Percentiles rank a stretch among this genome's conserved stretches.
Conservation (phyloP, 2,888 invertebrate genomes). For the Acleris literana region DNA sequence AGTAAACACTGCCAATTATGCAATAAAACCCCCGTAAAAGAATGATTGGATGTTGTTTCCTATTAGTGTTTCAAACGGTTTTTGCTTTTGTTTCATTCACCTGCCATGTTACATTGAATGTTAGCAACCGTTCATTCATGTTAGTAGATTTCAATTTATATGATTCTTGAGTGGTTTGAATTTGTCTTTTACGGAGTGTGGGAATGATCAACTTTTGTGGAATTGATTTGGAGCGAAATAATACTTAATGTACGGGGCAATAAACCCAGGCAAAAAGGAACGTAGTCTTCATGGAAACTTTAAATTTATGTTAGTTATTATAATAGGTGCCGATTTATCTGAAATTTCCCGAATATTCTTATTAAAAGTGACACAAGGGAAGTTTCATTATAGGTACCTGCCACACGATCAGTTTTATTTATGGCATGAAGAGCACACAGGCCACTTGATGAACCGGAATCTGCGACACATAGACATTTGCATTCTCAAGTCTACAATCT, state of each 20-base stretch:
- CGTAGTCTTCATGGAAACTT: no score
- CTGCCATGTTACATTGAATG: conserved; percentile 12
- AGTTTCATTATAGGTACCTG: no score
- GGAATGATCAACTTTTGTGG: conserved; percentile 9
- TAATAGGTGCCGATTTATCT: no score
- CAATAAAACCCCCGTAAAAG: conserved; percentile 61
- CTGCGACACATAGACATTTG: no score
- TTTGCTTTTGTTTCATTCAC: conserved; percentile 36
- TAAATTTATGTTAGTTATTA: no score
- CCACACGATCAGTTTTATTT: no score
- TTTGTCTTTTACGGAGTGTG: not conserved
- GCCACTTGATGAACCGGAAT: no score
- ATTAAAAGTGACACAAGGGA: no score
- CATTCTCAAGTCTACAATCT: no score
- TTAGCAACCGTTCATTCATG: conserved; percentile 22
- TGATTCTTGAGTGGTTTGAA: not conserved
- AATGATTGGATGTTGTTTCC: conserved; percentile 41
- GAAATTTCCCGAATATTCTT: no score
- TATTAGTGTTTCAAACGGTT: conserved; percentile 22
- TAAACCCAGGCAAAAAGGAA: no score
- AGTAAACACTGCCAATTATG: conserved; percentile 67
- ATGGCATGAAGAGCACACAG: no score
- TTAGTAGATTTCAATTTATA: not conserved
- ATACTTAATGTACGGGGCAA: not conserved
- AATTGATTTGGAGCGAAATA: conserved; percentile 7